phyloP scores from a whole-genome alignment of 2,113 vertebrate genomes.

The Cyanoramphus novaezelandiae region DNA sequence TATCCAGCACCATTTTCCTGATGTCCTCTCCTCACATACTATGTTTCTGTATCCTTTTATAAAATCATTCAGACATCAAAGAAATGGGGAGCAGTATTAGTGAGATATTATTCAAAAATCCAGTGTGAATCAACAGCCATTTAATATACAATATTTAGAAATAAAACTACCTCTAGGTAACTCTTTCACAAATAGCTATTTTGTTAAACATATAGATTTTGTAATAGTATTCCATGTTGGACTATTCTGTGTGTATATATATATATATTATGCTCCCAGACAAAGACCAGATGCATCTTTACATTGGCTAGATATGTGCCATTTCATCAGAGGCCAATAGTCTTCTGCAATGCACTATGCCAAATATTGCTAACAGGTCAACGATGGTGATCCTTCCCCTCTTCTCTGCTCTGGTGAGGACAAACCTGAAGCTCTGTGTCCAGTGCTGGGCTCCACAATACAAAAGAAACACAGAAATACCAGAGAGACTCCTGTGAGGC shows the following conservation, averaged over 20 bases:
- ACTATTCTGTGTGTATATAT: not conserved
- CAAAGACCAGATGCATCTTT: not conserved
- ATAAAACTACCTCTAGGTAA: not conserved
- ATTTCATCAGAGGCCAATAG: accelerated
- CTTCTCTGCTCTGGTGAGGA: not conserved
- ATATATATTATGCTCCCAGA: not conserved
- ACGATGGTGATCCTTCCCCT: not conserved
- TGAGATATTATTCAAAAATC: not conserved
- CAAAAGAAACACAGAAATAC: not conserved
- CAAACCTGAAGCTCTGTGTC: not conserved
- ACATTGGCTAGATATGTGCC: no score
- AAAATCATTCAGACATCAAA: not conserved
- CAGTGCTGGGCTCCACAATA: not conserved
- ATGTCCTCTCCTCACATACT: not conserved
- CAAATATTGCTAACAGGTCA: not conserved
- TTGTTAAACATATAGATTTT: not conserved
- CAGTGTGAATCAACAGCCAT: not conserved
- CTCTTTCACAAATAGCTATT: not conserved
- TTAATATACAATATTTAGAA: not conserved
- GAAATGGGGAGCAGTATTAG: not conserved
- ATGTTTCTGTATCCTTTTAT: not conserved
- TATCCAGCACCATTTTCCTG: not conserved
- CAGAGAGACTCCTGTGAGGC: not conserved
- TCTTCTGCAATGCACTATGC: not conserved
- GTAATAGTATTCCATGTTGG: not conserved